A percentile compares a stretch with the other conserved stretches of the same genome.
These are phyloP conservation scores for Smittia aterrima DNA, from an alignment of 2,888 invertebrate species.

Conservation along the genomic window DNA sequence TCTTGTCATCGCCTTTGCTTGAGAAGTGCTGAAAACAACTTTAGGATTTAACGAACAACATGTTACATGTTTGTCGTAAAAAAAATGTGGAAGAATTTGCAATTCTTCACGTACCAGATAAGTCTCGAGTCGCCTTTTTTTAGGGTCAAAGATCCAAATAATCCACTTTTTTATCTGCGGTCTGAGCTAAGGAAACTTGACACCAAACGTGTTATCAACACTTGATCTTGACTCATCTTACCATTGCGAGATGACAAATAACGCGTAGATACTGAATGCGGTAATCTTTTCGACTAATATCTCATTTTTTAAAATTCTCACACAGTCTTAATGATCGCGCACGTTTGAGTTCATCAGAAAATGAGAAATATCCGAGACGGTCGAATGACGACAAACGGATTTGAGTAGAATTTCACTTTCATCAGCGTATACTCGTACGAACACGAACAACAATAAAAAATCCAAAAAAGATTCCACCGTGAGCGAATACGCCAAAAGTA, in stretches of 20 bases:
- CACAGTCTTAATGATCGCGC: not conserved
- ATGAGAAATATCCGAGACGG: not conserved
- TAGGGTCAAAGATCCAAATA: conserved; percentile 17
- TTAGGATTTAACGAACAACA: not conserved
- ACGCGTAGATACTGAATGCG: not conserved
- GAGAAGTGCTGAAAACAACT: not conserved
- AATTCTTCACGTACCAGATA: conserved; percentile 29
- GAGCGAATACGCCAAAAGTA: conserved; percentile 16
- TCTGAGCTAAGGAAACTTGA: not conserved
- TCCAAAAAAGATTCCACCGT: conserved; percentile 31
- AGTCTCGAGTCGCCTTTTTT: conserved; percentile 4
- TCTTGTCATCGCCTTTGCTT: not conserved
- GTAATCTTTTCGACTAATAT: not conserved
- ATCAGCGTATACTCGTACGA: conserved; percentile 6
- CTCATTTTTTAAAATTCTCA: not conserved
- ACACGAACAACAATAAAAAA: conserved; percentile 16
- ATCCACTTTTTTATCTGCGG: not conserved
- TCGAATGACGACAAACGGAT: not conserved
- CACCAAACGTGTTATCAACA: conserved; percentile 19
- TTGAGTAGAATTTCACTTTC: conserved; percentile 36
- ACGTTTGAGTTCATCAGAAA: not conserved
- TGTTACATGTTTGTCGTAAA: not conserved
- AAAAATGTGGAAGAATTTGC: not conserved
- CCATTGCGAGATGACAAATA: not conserved
- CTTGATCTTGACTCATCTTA: not conserved